Evolutionary conservation across 2,888 invertebrate species (phyloP), one percentile per base, ranked within the genome.

Genomic region (Drosophila diplacantha): DNA sequence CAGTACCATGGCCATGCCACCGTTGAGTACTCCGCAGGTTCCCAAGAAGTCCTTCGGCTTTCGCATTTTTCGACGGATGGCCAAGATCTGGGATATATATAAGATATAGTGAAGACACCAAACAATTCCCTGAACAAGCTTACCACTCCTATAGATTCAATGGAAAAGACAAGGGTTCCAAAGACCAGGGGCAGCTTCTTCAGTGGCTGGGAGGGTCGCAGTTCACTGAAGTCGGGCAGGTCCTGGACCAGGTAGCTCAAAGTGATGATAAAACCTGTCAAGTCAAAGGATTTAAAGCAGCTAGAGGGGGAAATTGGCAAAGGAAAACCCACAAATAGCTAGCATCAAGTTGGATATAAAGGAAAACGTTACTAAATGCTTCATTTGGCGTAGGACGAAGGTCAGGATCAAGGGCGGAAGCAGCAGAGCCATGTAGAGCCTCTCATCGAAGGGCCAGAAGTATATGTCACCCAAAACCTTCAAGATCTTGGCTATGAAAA

Each of bases 11-110:
- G 59, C 26, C 95, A 98, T 96, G 43, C 96, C 96, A 46, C 92
- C 92, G 87, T 96, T 97, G 5, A 98, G 89, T 0, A 97, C 95
- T 16, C 98, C 95, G 16, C 93, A 94, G 74, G 93, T 93, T 20
- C 97, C 97, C 72, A 94, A 92, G 89, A 97, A 97, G 84, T 95
- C 93, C 7, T 91, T 90, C 0, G 97, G 97, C 0, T 92, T 93
- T 84, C 92, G 93, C 97, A 98, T 97, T 89, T 95, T 95, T 88
- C 97, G 96, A 86, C 98, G 97, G 70, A 98, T 89, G 0, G 98
- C 96, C 91, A 98, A 93, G 9, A 98, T 93, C 96, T 97, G 3
- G 2, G 22, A 22, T 22, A 5, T 14, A 8, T 1, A 16, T 29
- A 29, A 29, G 29, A 29, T 11, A 29, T 29, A 29, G 11, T 4